Evolutionary conservation across 2,113 vertebrate species (phyloP), one percentile per base, ranked within the genome.

Genomic region (Brienomyrus longianalis): DNA sequence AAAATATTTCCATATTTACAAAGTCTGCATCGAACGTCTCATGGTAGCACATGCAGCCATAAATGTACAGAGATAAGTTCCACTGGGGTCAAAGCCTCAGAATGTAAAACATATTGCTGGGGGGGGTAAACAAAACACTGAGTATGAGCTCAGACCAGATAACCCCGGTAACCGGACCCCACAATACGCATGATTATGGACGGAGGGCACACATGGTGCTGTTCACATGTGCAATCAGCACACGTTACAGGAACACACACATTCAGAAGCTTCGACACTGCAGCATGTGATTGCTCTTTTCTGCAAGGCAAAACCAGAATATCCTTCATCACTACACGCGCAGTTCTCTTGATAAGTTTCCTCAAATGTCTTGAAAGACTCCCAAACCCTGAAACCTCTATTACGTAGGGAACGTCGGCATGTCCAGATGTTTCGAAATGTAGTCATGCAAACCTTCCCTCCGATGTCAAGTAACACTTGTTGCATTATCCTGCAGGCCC

Each of bases 1-100:
- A 89, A 89, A 89, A 89, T 89, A 80, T 89, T 56, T 89, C 80
- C 70, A 39, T 89, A 89, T 89, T 89, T 89, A 89, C 88, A 89
- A 54, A 56, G 88, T 89, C 50, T 89, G 19, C 43, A 83, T 17
- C 9, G 66, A 89, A 89, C 77, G 50, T 83, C 66, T 89, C 45
- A 31, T 70, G 45, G 50, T 80, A 21, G 70, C 70, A 89, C 88
- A 89, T 89, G 88, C 74, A 89, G 88, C 52, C 31, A 80, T 52
- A 89, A 54, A 83, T 77, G 21, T 35, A 89, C 31, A 83, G 74
- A 70, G 35, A 87, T 35, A 87, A 2, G 2, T 56, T 59, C 51
- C 52, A 87, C 51, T 39, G n/a, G 74, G 43, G 50, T 21, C 77
- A 80, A 51, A 52, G 50, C 50, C 70, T 89, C 74, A 87, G 86